Base-by-base conservation (phyloP, 1,140 invertebrate genomes). In the Reticulitermes speratus region DNA sequence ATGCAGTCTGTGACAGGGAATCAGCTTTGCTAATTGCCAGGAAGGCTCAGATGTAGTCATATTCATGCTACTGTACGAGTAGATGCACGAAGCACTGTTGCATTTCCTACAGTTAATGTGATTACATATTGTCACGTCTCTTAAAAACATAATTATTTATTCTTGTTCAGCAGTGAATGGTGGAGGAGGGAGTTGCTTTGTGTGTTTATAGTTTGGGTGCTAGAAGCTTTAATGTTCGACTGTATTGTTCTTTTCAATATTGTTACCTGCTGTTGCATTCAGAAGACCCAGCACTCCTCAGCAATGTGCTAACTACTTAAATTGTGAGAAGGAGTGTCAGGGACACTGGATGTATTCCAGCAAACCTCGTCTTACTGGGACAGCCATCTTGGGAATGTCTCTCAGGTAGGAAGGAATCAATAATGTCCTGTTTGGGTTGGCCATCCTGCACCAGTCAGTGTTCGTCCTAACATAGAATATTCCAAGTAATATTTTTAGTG, bases 331-430 rank as follows among this genome's bases (percentile, higher is more conserved):
- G 84, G 84, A 84, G 44, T 44, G 84, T 52, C 45, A 45, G 45
- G 44, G 14, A 30, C 55, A 55, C 84, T 44, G 44, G 84, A 30
- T 84, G 84, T 14, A 52, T 52, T 65, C 59, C 52, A 38, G 85
- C 59, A 86, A 86, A 75, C 84, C 81, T 19, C 69, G 84, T 45
- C 84, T 89, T 82, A 88, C 87, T 87, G 89, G 89, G 84, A 88
- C 88, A 84, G 89, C 88, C 83, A 88, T 89, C 86, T 86, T 89
- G 84, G 87, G 87, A 87, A 89, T 89, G 89, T 89, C 89, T 85
- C 88, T 89, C 82, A 89, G 89, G 89, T 89, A 89, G 86, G 87
- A 84, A 75, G 81, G 75, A 48, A 38, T 48, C 44, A n/a, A 1
- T 21, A 9, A 30, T 84, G 83, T 2, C 48, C n/a, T 84, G 83